Base-by-base conservation (phyloP, 2,113 vertebrate genomes). In the Plecotus auritus region DNA sequence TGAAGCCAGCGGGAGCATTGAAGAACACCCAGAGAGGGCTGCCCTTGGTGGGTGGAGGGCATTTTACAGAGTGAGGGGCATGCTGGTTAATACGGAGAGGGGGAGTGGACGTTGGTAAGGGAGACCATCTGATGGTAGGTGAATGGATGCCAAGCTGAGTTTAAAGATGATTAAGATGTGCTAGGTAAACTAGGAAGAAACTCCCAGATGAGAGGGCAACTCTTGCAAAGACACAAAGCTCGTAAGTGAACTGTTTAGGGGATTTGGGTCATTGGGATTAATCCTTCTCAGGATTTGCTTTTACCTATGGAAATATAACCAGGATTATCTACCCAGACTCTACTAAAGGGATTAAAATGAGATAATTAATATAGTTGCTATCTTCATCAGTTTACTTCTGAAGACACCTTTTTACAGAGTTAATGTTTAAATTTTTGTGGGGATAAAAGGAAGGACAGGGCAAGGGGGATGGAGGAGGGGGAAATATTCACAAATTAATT, bases 311-410 rank as follows among this genome's bases (percentile, higher is more conserved):
- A 96, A 93, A 72, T 59, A 59, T 2, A 51, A 22, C 47, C 64
- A 88, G 40, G 37, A 47, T 69, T 89, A 88, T 96, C 89, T 82
- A 56, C 67, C 32, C 35, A 26, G 0, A 54, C 73, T 86, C 90
- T 93, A 88, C 93, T 96, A 94, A 13, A 59, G 90, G 93, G 95
- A 86, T 97, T 78, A 82, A 82, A 93, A 61, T 83, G 66, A 97
- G 84, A 45, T 40, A 23, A 92, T 78, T 61, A 32, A 93, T 97
- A 35, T 18, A 84, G 26, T 56, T 92, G 87, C 42, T 91, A 42
- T 90, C 82, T 94, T 82, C 73, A 91, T 74, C n/a, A 88, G 0
- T 1, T 84, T 97, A 54, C 97, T 96, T 95, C 81, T 86, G 85
- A 94, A 81, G 40, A 69, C 67, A 92, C 2, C 40, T 28, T 51